These are phyloP conservation scores for Hyperoplus immaculatus DNA, from an alignment of 2,797 vertebrate genomes.

Conservation along the genomic window DNA sequence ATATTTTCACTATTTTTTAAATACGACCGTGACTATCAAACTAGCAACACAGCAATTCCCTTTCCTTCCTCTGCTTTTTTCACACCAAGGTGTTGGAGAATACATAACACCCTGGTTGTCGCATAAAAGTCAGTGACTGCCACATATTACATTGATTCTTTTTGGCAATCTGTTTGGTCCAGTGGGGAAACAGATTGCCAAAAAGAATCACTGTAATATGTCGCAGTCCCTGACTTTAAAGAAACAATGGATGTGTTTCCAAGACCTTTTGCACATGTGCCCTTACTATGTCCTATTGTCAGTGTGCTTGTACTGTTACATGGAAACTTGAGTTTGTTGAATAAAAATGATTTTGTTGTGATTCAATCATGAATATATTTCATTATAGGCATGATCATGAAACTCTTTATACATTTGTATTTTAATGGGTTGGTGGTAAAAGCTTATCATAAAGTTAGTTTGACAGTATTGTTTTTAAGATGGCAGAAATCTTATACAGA, in stretches of 20 bases:
- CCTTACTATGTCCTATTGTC: background rate
- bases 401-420: background rate
- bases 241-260: background rate
- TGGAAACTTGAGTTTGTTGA: background rate
- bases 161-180: background rate
- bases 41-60: background rate
- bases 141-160: slow-evolving; percentile 7
- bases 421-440: slow-evolving; percentile 4
- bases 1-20: background rate
- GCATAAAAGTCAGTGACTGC: slow-evolving; percentile 17
- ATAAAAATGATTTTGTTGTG: background rate
- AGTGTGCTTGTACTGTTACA: slow-evolving; percentile 3
- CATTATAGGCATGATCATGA: background rate
- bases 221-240: background rate
- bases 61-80: slow-evolving; percentile 10
- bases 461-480: too few species aligned
- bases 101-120: slow-evolving; percentile 11
- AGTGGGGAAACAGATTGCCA: too few species aligned
- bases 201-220: background rate
- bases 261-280: background rate
- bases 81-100: slow-evolving; percentile 3
- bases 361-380: background rate
- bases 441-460: slow-evolving; percentile 5
- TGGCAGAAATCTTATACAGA: background rate
- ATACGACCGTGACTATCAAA: background rate